Evolutionary conservation across 2,888 invertebrate genomes (phyloP), one percentile per base, ranked within the genome.

Genomic region (Molanna angustata): DNA sequence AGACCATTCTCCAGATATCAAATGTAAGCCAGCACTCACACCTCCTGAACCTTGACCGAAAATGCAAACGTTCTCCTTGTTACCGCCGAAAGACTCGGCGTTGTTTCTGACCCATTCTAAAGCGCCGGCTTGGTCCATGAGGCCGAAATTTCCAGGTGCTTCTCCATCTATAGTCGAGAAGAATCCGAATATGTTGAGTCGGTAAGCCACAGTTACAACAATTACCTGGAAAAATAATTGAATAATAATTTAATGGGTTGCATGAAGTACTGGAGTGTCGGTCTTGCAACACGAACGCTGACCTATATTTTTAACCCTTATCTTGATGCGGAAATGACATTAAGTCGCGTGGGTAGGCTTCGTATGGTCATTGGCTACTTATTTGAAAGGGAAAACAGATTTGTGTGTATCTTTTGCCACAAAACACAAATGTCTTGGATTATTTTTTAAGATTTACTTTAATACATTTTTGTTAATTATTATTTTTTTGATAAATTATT

Each of bases 11-110:
- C 71, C 69, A 2, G 85, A 84, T 21, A 87, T 73, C 66, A 90
- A 73, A 67, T 91, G 91, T 1, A 91, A 70, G 0, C 86, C 88
- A 3, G 88, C 85, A 65, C 90, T 90, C 2, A 86, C 79, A 1
- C 87, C 88, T 0, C 91, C 91, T 0, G 89, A 81, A 33, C 88
- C 88, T 64, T 90, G 90, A 0, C 91, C 91, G 70, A 87, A 86
- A 44, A 90, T 75, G 51, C 86, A 85, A 9, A 91, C 82, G 58
- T 88, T 87, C 19, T 83, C 80, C 0, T 85, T 80, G 60, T 89
- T 83, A 0, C 91, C 91, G 2, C 86, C 86, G 63, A 91, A 91
- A 33, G 74, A 69, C 52, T 80, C 80, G 11, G 90, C 89, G 64
- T 88, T 88, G 58, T 79, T 81, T 62, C 86, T 85, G 0, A 91